phyloP scores from a whole-genome alignment of 2,113 vertebrate species.

The Toxotes jaculatrix region DNA sequence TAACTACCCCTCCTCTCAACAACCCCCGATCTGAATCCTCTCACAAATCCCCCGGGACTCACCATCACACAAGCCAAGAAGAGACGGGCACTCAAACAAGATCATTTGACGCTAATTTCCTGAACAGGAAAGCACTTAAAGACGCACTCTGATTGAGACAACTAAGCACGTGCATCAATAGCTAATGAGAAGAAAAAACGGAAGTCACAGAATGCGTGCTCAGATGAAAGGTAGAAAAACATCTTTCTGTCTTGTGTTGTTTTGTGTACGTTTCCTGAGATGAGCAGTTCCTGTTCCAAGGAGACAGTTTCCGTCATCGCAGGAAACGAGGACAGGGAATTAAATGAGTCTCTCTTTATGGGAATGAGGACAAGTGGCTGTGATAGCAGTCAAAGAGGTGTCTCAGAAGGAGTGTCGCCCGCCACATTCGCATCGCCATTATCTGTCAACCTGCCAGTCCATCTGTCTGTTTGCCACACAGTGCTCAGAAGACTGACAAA shows the following conservation, averaged over 20 bases:
- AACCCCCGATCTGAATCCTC: conserved; percentile 73
- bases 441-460: conserved; percentile 75
- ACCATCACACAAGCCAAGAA: conserved; percentile 64
- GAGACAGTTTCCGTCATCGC: conserved; percentile 59
- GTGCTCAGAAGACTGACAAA: conserved; percentile 60
- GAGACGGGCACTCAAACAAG: conserved; percentile 74
- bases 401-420: conserved; percentile 55
- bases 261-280: conserved; percentile 52
- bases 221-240: conserved; percentile 33
- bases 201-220: conserved; percentile 20
- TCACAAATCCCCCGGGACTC: conserved; percentile 66
- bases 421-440: conserved; percentile 67
- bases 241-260: conserved; percentile 30
- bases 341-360: conserved; percentile 59
- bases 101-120: conserved; percentile 82
- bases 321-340: conserved; percentile 67
- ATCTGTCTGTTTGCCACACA: conserved; percentile 64
- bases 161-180: conserved; percentile 59
- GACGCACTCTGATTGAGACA: conserved; percentile 69
- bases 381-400: conserved; percentile 71
- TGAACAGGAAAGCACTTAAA: conserved; percentile 81
- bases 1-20: conserved; percentile 53
- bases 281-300: conserved; percentile 40
- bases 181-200: conserved; percentile 44
- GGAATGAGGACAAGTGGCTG: conserved; percentile 55